These are phyloP conservation scores for Sterrhoptilus dennistouni DNA, from an alignment of 2,113 vertebrate genomes.

Conservation along the genomic window DNA sequence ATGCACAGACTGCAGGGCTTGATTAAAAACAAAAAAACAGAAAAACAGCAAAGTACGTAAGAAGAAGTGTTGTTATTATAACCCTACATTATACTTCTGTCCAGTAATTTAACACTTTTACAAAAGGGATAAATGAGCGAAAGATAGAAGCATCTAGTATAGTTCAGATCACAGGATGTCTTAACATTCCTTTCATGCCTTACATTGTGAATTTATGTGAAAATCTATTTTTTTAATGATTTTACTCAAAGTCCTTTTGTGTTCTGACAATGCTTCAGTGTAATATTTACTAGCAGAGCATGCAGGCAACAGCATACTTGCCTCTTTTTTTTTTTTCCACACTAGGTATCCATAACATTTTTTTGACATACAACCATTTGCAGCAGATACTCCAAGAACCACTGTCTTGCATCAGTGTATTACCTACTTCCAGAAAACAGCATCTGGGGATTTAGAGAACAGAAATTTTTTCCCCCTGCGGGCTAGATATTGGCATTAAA, in stretches of 20 bases:
- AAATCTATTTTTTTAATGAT: not conserved
- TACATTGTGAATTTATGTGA: not conserved
- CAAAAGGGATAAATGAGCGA: not conserved
- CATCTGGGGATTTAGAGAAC: not conserved
- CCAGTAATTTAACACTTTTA: not conserved
- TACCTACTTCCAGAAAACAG: not conserved
- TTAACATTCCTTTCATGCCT: not conserved
- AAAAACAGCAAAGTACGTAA: not conserved
- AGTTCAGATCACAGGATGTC: not conserved
- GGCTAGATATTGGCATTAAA: conserved; percentile 1
- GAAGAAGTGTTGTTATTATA: not conserved
- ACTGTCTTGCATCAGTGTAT: not conserved
- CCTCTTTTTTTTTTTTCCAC: not conserved
- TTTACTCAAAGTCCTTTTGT: not conserved
- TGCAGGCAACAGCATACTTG: not conserved
- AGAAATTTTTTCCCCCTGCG: not conserved
- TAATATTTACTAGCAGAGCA: not conserved
- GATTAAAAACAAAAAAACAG: not conserved
- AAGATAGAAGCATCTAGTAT: not conserved
- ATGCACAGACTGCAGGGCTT: not conserved
- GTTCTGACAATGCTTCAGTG: not conserved
- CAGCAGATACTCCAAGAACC: not conserved
- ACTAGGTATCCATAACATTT: not conserved
- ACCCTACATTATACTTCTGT: not conserved
- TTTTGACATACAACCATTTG: not conserved